Evolutionary conservation across 2,797 vertebrate genomes (phyloP).

Genomic region (Chelidonichthys spinosus): DNA sequence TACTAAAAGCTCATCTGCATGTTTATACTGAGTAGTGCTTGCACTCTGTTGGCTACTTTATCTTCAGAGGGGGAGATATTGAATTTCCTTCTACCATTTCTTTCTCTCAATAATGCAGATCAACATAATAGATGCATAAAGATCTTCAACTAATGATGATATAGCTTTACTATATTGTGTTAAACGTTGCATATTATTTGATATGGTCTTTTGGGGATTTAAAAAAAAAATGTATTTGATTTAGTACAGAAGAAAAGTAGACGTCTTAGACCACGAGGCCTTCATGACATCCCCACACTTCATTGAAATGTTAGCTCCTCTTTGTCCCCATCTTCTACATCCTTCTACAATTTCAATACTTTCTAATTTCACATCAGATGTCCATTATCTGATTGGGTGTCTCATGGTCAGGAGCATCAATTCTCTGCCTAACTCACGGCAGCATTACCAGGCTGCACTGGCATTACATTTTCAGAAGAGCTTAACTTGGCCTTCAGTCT

Average conservation of each 20-base stretch:
- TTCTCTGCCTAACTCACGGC: constrained; percentile 23
- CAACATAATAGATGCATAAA: neutral
- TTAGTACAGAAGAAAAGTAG: neutral
- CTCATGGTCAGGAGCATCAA: constrained; percentile 13
- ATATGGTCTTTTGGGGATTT: neutral
- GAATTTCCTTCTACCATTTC: constrained; percentile 43
- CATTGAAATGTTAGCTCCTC: neutral
- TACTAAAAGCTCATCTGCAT: constrained; percentile 33
- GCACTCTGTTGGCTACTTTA: constrained; percentile 39
- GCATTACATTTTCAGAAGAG: constrained; percentile 32
- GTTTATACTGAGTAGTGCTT: constrained; percentile 38
- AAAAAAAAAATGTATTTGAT: neutral
- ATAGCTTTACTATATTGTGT: neutral
- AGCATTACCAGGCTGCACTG: constrained; percentile 8
- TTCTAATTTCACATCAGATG: constrained; percentile 14
- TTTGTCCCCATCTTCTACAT: neutral
- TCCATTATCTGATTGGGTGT: neutral
- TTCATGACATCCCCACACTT: neutral
- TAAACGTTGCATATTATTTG: neutral
- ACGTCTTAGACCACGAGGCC: neutral
- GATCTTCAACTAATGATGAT: neutral
- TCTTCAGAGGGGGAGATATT: constrained; percentile 48
- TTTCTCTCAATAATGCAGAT: constrained; percentile 22
- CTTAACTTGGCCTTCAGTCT: constrained; percentile 45
- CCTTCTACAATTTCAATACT: constrained; percentile 1